Evolutionary conservation across 2,888 invertebrate species (phyloP), one percentile per base, ranked within the genome.

Genomic region (Euplexia lucipara): DNA sequence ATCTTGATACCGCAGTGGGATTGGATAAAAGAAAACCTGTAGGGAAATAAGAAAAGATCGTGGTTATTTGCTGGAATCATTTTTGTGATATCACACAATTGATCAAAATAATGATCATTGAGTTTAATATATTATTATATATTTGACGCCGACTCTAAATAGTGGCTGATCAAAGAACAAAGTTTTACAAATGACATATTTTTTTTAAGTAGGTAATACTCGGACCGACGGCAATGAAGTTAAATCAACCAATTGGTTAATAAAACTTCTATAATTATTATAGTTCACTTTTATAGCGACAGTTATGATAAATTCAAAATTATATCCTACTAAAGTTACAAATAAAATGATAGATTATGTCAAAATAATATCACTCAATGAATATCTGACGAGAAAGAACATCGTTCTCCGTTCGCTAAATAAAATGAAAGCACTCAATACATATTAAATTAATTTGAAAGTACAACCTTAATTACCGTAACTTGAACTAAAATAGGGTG

Each of bases 1-100:
- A 56, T 51, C 65, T 70, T 49, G 49, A 71, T 64, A 63, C 39
- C 54, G 44, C 64, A 45, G 6, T 62, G 42, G n/a, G 20, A 71
- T 71, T 45, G 34, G 18, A 51, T 32, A 26, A 20, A 48, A 8
- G 16, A n/a, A 14, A 34, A 63, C 14, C 12, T n/a, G 16, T 32
- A 7, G 0, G 1, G 18, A 4, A 16, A 16, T 7, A 12, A 16
- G 10, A n/a, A 37, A 30, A 35, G 30, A 10, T 20, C 9, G 18
- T 10, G 6, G 7, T 3, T 32, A 1, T n/a, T 5, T n/a, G n/a
- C n/a, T 7, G 10, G 8, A 1, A n/a, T 10, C 2, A 18, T 14
- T 3, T 14, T 61, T 37, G 10, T 12, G 6, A 5, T 5, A 10
- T 34, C 41, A 41, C 0, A 41, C n/a, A n/a, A n/a, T n/a, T n/a